Evolutionary conservation across 2,113 vertebrate species (phyloP).

Genomic region (Rhegmatorhina hoffmannsi): DNA sequence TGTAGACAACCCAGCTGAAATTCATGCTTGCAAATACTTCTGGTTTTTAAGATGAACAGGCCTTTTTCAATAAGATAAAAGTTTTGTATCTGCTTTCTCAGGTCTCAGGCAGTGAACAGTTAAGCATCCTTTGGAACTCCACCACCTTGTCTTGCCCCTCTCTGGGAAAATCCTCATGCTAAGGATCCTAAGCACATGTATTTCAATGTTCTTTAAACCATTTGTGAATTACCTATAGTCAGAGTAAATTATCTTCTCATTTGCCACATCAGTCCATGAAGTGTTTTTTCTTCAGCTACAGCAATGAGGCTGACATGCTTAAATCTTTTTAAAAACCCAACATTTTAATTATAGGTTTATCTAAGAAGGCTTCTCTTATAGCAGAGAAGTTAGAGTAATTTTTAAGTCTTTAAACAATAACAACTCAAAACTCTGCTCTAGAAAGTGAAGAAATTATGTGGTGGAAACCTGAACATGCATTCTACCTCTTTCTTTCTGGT

Average conservation of each 20-base stretch:
- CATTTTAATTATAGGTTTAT: not conserved
- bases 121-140: conserved; percentile 86
- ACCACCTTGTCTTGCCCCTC: conserved; percentile 77
- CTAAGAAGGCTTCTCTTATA: not conserved
- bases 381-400: not conserved
- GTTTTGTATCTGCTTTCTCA: conserved; percentile 78
- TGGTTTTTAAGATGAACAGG: not conserved
- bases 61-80: not conserved
- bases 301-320: not conserved
- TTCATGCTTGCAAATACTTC: not conserved
- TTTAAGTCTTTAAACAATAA: not conserved
- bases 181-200: conserved; percentile 72
- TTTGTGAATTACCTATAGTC: not conserved
- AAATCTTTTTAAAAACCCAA: not conserved
- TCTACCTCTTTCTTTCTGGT: not conserved
- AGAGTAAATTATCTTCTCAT: not conserved
- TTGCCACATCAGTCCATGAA: not conserved
- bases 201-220: not conserved
- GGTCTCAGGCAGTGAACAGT: conserved; percentile 84
- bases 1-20: not conserved
- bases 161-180: conserved; percentile 80
- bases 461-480: not conserved
- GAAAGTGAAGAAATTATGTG: not conserved
- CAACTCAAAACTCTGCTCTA: not conserved
- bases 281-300: not conserved